Conservation (phyloP, 2,113 vertebrate species). For the Chionodraco myersi region DNA sequence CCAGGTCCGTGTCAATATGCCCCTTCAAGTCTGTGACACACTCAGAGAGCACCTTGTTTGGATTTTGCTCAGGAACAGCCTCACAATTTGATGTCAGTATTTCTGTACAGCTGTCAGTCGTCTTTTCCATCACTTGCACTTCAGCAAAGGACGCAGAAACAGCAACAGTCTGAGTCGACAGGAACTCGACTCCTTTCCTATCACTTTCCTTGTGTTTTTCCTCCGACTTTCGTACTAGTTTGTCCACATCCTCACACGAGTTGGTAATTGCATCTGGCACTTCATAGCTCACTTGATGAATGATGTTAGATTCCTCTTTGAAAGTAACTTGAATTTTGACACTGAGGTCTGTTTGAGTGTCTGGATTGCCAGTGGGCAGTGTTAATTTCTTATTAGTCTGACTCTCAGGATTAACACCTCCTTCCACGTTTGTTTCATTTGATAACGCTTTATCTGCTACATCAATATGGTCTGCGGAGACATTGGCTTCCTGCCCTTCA, state of each 20-base stretch:
- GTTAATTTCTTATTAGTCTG: not conserved
- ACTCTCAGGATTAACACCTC: slow-evolving; percentile 17
- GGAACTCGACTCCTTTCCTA: slow-evolving; percentile 32
- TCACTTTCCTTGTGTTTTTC: slow-evolving; percentile 47
- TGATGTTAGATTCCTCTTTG: slow-evolving; percentile 29
- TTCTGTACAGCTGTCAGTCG: slow-evolving; percentile 18
- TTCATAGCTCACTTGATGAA: slow-evolving; percentile 16
- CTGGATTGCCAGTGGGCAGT: slow-evolving; percentile 9
- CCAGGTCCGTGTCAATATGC: not conserved
- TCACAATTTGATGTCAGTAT: slow-evolving; percentile 20
- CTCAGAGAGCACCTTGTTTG: slow-evolving; percentile 19
- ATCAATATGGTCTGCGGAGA: slow-evolving; percentile 6
- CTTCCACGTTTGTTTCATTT: not conserved
- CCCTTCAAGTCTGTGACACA: slow-evolving; percentile 24
- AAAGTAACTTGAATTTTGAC: slow-evolving; percentile 55
- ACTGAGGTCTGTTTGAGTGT: slow-evolving; percentile 49
- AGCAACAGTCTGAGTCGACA: not conserved
- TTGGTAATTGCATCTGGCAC: slow-evolving; percentile 22
- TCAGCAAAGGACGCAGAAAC: slow-evolving; percentile 24
- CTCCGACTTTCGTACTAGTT: slow-evolving; percentile 27
- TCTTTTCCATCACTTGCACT: not conserved
- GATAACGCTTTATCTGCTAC: not conserved
- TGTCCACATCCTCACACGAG: slow-evolving; percentile 33
- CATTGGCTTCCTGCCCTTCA: not conserved
- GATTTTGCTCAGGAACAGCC: slow-evolving; percentile 21